phyloP scores from a whole-genome alignment of 2,888 invertebrate genomes.

The Toxonevra muliebris region DNA sequence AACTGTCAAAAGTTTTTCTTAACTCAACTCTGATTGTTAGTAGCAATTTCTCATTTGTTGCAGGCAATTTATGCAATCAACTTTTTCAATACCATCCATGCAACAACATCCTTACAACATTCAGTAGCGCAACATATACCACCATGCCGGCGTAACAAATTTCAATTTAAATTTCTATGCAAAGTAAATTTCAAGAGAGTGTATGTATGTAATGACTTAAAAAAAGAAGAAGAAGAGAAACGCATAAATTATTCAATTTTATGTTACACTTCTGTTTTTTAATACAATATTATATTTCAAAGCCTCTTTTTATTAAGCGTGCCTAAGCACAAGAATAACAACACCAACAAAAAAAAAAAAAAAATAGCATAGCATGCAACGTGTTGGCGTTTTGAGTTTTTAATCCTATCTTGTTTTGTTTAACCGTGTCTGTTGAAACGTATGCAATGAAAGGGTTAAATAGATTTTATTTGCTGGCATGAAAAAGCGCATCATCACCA shows the following conservation, averaged over 20 bases:
- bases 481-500: constrained; percentile 26
- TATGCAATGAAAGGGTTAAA: too few species aligned
- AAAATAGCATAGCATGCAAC: too few species aligned
- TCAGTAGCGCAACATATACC: too few species aligned
- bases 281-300: not conserved
- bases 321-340: not conserved
- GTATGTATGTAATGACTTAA: too few species aligned
- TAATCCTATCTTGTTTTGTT: too few species aligned
- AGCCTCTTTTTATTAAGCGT: not conserved
- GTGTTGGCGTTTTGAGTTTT: too few species aligned
- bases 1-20: constrained; percentile 23
- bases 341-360: not conserved
- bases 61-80: constrained; percentile 21
- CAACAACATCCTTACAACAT: too few species aligned
- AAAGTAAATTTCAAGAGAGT: too few species aligned
- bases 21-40: not conserved
- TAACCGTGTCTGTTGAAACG: too few species aligned
- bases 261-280: constrained; percentile 26
- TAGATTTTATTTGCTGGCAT: not conserved
- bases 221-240: constrained; percentile 10
- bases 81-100: not conserved
- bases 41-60: constrained; percentile 8
- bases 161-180: too few species aligned
- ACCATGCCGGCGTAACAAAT: too few species aligned
- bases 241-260: constrained; percentile 39